Conservation (phyloP, 1,140 invertebrate species). For the Lepeophtheirus salmonis region DNA sequence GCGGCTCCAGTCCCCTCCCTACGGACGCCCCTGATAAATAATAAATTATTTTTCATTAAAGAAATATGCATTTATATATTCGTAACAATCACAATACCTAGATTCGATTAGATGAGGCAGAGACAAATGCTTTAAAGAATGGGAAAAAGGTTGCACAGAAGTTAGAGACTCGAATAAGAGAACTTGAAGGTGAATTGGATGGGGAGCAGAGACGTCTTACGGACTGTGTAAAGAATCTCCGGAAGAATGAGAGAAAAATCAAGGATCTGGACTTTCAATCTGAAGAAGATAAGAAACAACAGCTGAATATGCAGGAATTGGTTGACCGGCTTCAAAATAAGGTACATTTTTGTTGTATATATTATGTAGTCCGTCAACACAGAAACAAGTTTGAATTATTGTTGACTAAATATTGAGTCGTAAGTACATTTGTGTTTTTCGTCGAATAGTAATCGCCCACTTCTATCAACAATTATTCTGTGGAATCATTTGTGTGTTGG, state of each 20-base stretch:
- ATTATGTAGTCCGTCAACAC: too few relatives aligned
- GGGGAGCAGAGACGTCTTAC: conserved; percentile 57
- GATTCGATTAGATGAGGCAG: conserved; percentile 74
- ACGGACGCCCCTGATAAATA: too few relatives aligned
- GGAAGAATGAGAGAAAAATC: conserved; percentile 40
- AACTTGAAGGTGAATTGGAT: conserved; percentile 40
- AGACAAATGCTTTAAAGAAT: conserved; percentile 47
- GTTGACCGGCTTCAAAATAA: conserved; percentile 98
- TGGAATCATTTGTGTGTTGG: too few relatives aligned
- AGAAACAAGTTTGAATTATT: too few relatives aligned
- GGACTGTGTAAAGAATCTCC: conserved; percentile 85
- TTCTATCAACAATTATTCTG: too few relatives aligned
- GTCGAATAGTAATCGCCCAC: too few relatives aligned
- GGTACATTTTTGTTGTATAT: conserved; percentile 26
- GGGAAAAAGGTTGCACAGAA: conserved; percentile 29
- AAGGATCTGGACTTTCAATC: conserved; percentile 59
- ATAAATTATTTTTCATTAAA: too few relatives aligned
- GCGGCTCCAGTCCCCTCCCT: too few relatives aligned
- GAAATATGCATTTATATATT: too few relatives aligned
- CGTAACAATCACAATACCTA: conserved; percentile 40
- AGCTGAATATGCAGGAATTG: conserved; percentile 89
- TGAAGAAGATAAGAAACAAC: conserved; percentile 92
- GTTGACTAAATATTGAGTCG: too few relatives aligned
- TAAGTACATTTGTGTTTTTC: too few relatives aligned
- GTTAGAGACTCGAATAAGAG: conserved; percentile 43